Evolutionary conservation across 2,888 invertebrate species (phyloP).

Genomic region (Ectobius pallidus): DNA sequence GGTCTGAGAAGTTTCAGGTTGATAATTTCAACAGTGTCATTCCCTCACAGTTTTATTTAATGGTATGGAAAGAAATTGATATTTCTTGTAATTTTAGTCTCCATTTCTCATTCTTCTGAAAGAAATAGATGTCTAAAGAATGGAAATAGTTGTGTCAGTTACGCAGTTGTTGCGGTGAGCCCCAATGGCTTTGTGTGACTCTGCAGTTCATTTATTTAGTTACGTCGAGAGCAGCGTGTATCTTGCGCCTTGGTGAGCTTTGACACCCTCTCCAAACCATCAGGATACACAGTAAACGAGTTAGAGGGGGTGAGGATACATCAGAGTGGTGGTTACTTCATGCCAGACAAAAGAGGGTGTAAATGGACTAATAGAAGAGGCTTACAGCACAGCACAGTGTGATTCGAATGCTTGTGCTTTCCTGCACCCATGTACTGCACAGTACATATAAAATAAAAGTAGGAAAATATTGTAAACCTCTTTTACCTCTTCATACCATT

Average conservation of each 20-base stretch:
- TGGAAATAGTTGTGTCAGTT: no score
- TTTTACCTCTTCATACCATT: no score
- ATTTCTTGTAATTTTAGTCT: no score
- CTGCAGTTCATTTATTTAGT: conserved; percentile 30
- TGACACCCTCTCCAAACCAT: conserved; percentile 29
- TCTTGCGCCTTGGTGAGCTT: neutral
- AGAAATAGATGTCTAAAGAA: no score
- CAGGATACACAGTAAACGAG: conserved; percentile 32
- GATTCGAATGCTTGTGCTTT: neutral
- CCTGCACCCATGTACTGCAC: no score
- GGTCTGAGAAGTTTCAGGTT: no score
- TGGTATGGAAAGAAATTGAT: no score
- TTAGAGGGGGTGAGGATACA: conserved; percentile 14
- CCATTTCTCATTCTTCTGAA: no score
- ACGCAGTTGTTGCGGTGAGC: conserved; percentile 3
- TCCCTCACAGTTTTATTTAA: no score
- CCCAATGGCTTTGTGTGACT: neutral
- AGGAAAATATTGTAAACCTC: no score
- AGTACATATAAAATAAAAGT: no score
- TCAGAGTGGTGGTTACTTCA: neutral
- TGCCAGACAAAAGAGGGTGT: conserved; percentile 11
- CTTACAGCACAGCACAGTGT: conserved; percentile 5
- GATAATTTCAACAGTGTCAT: no score
- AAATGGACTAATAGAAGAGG: conserved; percentile 29
- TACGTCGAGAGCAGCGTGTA: conserved; percentile 8